These are phyloP conservation scores for Pseudoatta argentina DNA, from an alignment of 1,140 invertebrate species.

Conservation along the genomic window DNA sequence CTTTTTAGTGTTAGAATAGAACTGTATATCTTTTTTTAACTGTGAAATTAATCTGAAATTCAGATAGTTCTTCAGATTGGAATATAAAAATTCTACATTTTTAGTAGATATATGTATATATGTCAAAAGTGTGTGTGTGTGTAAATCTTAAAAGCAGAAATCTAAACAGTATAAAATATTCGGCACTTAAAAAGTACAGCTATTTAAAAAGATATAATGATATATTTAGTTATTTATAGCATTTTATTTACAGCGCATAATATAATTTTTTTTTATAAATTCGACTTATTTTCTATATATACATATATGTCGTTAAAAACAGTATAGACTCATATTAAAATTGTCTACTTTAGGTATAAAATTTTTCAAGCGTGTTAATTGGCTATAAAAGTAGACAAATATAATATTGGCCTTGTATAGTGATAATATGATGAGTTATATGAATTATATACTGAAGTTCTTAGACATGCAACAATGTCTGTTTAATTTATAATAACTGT, in stretches of 20 bases:
- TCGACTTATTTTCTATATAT: not conserved
- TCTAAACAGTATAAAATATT: not conserved
- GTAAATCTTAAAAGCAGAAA: too few species aligned
- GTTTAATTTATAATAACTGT: slow-evolving; percentile 55
- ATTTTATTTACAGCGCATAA: too few species aligned
- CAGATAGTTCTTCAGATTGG: too few species aligned
- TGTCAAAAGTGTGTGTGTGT: too few species aligned
- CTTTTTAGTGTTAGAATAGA: not conserved
- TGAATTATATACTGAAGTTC: not conserved
- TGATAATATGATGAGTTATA: slow-evolving; percentile 5
- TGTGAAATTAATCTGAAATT: too few species aligned
- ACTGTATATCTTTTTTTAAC: too few species aligned
- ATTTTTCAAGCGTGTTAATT: too few species aligned
- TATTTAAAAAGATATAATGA: slow-evolving; percentile 13
- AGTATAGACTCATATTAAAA: not conserved
- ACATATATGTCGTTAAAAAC: not conserved
- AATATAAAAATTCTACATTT: too few species aligned
- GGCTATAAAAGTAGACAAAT: too few species aligned
- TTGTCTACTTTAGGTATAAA: too few species aligned
- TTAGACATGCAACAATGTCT: not conserved
- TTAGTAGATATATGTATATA: too few species aligned
- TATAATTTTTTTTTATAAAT: not conserved
- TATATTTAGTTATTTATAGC: slow-evolving; percentile 49
- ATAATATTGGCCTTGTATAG: too few species aligned
- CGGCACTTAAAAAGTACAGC: not conserved